phyloP scores from a whole-genome alignment of 2,113 vertebrate species.

The Channa maculata region DNA sequence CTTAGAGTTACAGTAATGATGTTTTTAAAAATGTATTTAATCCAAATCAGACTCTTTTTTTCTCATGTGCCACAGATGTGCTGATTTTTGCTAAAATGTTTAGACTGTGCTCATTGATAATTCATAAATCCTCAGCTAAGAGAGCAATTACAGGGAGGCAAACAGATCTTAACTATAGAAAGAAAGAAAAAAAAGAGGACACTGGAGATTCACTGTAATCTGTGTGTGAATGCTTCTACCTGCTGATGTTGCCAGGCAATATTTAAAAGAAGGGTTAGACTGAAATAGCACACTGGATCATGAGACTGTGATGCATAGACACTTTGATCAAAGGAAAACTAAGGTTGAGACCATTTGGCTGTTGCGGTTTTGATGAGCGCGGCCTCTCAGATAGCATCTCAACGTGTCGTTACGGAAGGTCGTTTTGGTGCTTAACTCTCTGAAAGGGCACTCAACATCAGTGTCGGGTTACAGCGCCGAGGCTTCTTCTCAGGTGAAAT shows the following conservation, averaged over 20 bases:
- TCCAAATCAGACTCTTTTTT: not conserved
- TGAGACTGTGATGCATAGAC: conserved; percentile 59
- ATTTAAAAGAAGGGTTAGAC: conserved; percentile 25
- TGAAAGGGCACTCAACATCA: conserved; percentile 67
- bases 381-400: conserved; percentile 69
- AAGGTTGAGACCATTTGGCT: conserved; percentile 69
- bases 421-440: conserved; percentile 67
- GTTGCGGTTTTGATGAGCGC: conserved; percentile 67
- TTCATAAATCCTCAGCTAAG: conserved; percentile 44
- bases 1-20: not conserved
- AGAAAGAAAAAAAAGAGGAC: conserved; percentile 14
- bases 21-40: not conserved
- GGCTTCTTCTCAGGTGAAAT: conserved; percentile 32
- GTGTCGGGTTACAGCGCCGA: conserved; percentile 65
- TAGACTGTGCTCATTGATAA: conserved; percentile 46
- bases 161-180: conserved; percentile 34
- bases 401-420: conserved; percentile 71
- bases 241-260: conserved; percentile 15
- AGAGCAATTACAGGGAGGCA: conserved; percentile 47
- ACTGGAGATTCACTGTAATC: conserved; percentile 17
- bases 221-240: not conserved
- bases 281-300: conserved; percentile 60
- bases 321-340: conserved; percentile 71
- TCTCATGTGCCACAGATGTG: not conserved
- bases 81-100: conserved; percentile 43